Evolutionary conservation across 1,140 invertebrate species (phyloP), one percentile per base, ranked within the genome.

Genomic region (Sarcophaga peregrina): DNA sequence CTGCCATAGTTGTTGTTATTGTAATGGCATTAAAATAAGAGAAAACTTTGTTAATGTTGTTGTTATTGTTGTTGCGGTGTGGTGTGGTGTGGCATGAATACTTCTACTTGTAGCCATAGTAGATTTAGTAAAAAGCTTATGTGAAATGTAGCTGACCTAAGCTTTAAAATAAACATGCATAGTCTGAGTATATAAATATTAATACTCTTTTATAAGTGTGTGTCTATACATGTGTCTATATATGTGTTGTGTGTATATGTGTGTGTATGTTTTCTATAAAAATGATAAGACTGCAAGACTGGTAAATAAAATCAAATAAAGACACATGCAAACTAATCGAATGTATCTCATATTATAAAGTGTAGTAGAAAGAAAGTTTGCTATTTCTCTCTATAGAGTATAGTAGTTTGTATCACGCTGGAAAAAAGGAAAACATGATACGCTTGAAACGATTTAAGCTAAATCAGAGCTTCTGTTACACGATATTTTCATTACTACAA

Each of bases 101-200:
- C 25, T n/a, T 17, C 17, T n/a, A n/a, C n/a, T 58, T n/a, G 13
- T 58, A 58, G 54, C 54, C 20, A 17, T 68, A 78, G 75, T 78
- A 9, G 48, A 17, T 50, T 52, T 78, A 78, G 47, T 47, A 17
- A 25, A 52, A 50, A 78, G 75, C 75, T 78, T 78, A 78, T 52
- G 75, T 50, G 75, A 78, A 78, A 50, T 78, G 75, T 78, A 25
- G 75, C 75, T 78, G 75, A 78, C n/a, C 75, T 78, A 78, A 78
- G 75, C 47, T 45, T 78, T 78, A 50, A 52, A 78, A 78, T 78
- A 78, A 78, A 78, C 20, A 78, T 78, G 75, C 17, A 48, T 47
- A 76, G 45, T 20, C 47, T 20, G 62, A 68, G 62, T 25, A 25
- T 68, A 68, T 68, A 58, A 58, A 58, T 58, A 58, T n/a, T n/a